Conservation (phyloP, 2,113 vertebrate genomes). For the Cavia aperea region DNA sequence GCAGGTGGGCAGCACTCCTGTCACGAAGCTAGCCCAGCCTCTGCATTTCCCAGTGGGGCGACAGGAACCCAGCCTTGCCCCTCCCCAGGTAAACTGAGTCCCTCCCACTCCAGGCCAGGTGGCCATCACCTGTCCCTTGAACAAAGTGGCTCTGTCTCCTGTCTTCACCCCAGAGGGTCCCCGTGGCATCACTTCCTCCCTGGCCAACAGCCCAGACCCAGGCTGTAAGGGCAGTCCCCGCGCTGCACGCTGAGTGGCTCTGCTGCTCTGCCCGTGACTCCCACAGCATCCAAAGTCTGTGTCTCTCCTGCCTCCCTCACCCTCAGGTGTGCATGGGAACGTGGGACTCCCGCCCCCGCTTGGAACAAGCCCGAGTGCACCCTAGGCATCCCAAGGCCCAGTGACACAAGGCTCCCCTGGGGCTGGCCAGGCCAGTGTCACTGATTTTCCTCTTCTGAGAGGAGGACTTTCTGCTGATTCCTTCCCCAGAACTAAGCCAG, state of each 20-base stretch:
- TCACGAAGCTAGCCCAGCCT: background rate
- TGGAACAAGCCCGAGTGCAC: background rate
- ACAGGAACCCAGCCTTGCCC: too few relatives aligned
- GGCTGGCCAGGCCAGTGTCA: background rate
- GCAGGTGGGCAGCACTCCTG: background rate
- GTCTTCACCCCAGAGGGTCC: background rate
- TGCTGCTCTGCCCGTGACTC: background rate
- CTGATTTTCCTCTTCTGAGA: background rate
- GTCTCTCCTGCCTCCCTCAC: background rate
- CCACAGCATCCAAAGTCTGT: background rate
- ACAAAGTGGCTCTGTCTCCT: background rate
- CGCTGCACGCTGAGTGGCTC: background rate
- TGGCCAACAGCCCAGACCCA: slow-evolving; percentile 38
- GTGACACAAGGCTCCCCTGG: too few relatives aligned
- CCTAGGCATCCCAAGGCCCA: background rate
- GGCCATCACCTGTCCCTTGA: too few relatives aligned
- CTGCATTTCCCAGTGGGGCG: background rate
- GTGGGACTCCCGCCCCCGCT: background rate
- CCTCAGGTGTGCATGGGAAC: background rate
- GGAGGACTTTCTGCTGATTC: background rate
- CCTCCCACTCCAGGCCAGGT: background rate
- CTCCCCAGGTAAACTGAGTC: background rate
- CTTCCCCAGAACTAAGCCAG: background rate
- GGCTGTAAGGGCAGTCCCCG: background rate
- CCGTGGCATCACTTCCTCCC: background rate